Percentiles rank a stretch among this genome's conserved stretches.
These are phyloP conservation scores for Phymorhynchus buccinoides DNA, from an alignment of 1,140 invertebrate genomes.

Conservation along the genomic window DNA sequence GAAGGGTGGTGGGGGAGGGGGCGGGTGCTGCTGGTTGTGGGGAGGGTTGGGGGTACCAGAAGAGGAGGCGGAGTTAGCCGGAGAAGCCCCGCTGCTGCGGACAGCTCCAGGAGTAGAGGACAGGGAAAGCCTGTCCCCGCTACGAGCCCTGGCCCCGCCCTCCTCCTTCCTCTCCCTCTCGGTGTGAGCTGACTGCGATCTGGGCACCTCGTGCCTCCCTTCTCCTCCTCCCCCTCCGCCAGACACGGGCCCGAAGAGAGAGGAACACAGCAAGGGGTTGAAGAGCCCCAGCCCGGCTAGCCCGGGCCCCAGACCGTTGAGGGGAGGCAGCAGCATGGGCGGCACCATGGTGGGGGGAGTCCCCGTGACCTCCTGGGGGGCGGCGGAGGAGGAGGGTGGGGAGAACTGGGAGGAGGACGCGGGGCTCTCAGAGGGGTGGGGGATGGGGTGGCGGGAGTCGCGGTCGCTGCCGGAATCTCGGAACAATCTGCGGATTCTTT, in stretches of 20 bases:
- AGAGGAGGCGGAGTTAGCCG: constrained; percentile 30
- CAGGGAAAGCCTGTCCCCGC: background rate
- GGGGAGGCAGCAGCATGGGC: constrained; percentile 13
- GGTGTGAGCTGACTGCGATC: background rate
- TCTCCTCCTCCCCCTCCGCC: background rate
- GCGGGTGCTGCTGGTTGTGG: background rate
- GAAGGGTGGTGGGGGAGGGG: background rate
- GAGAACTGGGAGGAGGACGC: constrained; percentile 39
- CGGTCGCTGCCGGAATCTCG: constrained; percentile 61
- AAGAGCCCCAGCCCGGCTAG: constrained; percentile 11
- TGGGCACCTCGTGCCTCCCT: background rate
- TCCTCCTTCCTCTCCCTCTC: constrained; percentile 28
- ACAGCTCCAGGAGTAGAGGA: constrained; percentile 16
- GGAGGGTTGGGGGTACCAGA: constrained; percentile 33
- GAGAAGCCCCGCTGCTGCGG: constrained; percentile 19
- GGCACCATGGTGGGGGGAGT: background rate
- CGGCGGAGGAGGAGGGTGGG: constrained; percentile 23
- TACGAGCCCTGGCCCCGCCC: background rate
- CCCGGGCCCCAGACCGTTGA: constrained; percentile 31
- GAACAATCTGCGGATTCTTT: constrained; percentile 70
- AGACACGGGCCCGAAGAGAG: constrained; percentile 34
- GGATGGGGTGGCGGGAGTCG: constrained; percentile 71
- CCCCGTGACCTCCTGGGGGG: background rate
- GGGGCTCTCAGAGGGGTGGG: constrained; percentile 19
- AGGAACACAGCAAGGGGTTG: constrained; percentile 41